phyloP scores from a whole-genome alignment of 2,113 vertebrate genomes.

The Proteles cristata region DNA sequence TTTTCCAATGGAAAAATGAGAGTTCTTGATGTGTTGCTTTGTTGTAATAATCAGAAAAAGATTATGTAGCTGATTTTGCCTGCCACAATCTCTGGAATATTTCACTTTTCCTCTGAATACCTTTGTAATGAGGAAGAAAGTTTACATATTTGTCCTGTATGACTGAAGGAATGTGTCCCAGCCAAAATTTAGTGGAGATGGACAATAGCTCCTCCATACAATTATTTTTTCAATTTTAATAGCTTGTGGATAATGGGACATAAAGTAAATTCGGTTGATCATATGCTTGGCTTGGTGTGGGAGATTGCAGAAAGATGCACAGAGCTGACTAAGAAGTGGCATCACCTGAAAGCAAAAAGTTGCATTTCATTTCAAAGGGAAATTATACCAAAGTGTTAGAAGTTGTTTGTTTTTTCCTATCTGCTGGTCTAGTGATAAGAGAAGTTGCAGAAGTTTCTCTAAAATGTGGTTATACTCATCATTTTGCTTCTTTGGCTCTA shows the following conservation, averaged over 20 bases:
- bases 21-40: constrained; percentile 81
- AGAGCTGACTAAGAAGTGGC: neutral
- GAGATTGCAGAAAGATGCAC: neutral
- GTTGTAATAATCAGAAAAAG: constrained; percentile 83
- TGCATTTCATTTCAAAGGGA: neutral
- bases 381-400: neutral
- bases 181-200: constrained; percentile 4
- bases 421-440: neutral
- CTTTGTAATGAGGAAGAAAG: constrained; percentile 73
- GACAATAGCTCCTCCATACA: neutral
- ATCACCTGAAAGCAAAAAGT: neutral
- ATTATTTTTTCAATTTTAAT: neutral
- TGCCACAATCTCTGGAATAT: constrained; percentile 70
- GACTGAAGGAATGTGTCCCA: constrained; percentile 40
- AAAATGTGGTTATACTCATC: neutral
- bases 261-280: neutral
- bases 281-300: neutral
- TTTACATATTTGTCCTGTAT: constrained; percentile 72
- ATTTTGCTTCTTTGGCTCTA: constrained; percentile 2
- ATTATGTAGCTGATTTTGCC: constrained; percentile 73
- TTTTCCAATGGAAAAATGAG: constrained; percentile 72
- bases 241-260: neutral
- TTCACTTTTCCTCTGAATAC: constrained; percentile 75
- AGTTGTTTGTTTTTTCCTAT: neutral
- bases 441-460: neutral